Evolutionary conservation across 2,888 invertebrate species (phyloP).

Genomic region (Mantis religiosa): DNA sequence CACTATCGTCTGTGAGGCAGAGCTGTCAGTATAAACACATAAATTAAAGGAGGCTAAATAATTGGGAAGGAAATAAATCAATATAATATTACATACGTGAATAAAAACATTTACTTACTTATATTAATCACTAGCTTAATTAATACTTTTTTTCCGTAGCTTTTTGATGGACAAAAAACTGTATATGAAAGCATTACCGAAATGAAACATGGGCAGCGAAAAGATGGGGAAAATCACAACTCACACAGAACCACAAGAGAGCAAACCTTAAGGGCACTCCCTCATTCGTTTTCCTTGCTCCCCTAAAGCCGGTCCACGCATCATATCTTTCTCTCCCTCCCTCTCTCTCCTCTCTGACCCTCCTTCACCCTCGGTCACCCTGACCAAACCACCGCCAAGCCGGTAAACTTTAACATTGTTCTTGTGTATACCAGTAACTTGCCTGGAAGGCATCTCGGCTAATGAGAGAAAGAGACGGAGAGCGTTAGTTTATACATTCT

Average conservation of each 20-base stretch:
- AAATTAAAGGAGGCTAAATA: too few species aligned
- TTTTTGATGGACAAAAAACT: neutral
- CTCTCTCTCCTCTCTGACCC: neutral
- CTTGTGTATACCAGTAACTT: neutral
- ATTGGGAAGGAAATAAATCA: too few species aligned
- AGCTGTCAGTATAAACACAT: too few species aligned
- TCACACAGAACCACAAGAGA: neutral
- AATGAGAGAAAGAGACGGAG: neutral
- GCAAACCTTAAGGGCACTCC: neutral
- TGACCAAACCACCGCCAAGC: neutral
- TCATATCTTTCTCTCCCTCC: neutral
- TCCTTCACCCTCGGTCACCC: neutral
- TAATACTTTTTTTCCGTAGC: neutral
- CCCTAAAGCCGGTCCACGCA: neutral
- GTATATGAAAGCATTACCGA: neutral
- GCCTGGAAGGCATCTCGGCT: neutral
- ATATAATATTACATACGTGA: too few species aligned
- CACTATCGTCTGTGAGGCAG: too few species aligned
- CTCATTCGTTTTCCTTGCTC: neutral
- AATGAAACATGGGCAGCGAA: neutral
- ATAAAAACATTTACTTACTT: too few species aligned
- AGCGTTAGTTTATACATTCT: neutral
- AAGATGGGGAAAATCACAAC: neutral
- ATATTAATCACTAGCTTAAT: too few species aligned
- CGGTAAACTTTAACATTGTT: conserved; percentile 8